These are phyloP conservation scores for Poecilia picta DNA, from an alignment of 2,797 vertebrate genomes.

Conservation along the genomic window DNA sequence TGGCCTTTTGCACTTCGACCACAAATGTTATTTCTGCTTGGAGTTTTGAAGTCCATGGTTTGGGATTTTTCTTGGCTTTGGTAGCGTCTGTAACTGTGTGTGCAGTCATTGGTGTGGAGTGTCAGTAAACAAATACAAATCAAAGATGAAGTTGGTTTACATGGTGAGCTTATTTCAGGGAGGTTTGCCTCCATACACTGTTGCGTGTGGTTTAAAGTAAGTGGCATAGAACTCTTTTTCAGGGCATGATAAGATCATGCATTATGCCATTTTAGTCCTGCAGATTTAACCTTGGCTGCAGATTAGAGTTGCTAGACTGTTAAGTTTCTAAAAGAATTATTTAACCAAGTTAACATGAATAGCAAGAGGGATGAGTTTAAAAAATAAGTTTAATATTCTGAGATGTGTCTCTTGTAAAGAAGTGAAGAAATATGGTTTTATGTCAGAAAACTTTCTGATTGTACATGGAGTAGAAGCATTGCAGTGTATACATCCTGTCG, in stretches of 20 bases:
- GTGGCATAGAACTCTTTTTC: constrained; percentile 4
- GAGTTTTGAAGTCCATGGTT: constrained; percentile 51
- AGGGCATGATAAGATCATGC: not conserved
- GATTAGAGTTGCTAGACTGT: not conserved
- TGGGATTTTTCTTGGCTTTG: constrained; percentile 34
- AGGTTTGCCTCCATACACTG: constrained; percentile 10
- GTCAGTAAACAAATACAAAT: constrained; percentile 33
- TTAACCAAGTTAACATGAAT: not conserved
- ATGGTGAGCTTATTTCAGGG: constrained; percentile 6
- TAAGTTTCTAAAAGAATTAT: not conserved
- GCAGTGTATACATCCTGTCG: not conserved
- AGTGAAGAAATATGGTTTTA: not conserved
- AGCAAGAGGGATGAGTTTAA: not conserved
- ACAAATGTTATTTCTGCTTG: constrained; percentile 63
- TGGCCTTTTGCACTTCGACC: constrained; percentile 51
- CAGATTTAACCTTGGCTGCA: not conserved
- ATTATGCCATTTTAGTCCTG: not conserved
- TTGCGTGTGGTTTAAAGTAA: constrained; percentile 6
- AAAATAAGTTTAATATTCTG: too few relatives aligned
- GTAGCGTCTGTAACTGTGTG: constrained; percentile 42
- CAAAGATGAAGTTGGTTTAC: constrained; percentile 24
- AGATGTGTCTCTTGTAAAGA: not conserved
- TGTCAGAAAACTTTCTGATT: not conserved
- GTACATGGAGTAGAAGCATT: not conserved
- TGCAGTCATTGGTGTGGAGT: constrained; percentile 31